Base-by-base conservation (phyloP, 2,888 invertebrate species). In the Plebejus anna region DNA sequence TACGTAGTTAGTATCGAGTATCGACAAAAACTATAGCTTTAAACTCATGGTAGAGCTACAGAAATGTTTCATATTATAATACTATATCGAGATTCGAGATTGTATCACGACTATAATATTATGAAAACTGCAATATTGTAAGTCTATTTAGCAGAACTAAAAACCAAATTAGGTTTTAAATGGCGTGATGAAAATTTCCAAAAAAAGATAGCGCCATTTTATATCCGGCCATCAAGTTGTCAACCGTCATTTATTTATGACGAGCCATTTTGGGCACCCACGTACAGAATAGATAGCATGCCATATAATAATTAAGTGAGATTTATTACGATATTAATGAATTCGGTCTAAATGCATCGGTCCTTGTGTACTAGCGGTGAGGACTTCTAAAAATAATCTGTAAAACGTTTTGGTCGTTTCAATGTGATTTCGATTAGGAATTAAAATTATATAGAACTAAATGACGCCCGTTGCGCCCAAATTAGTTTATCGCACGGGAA, bases 181-280 rank as follows among this genome's bases (percentile, higher is more conserved):
- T 59, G 22, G 22, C n/a, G 32, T 32, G 32, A n/a, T 61, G 59
- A 61, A 61, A 16, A 28, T 61, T 28, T 7, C 9, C 32, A 5
- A 13, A 32, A 66, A 66, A 66, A 66, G 32, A 13, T 59, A 7
- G 16, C 22, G 22, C n/a, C 22, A 61, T 61, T 61, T 28, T 28
- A 61, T 61, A 61, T 61, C 11, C 28, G 61, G 61, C 42, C 47
- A 42, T 72, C 51, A 42, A 9, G 47, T 72, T 51, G 72, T 47
- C 22, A 28, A 47, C n/a, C 47, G 76, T 16, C 16, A 78, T 79
- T 76, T 76, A 78, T 77, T 76, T 73, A 75, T 73, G 75, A 75
- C 75, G 77, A 70, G 78, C 42, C 51, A 77, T 66, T 77, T 32
- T 55, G 55, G 71, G 70, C 71, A 61, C 75, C 75, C 70, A 77